A percentile compares a stretch with the other conserved stretches of the same genome.
Evolutionary conservation across 2,888 invertebrate species (phyloP).

Genomic region (Drosophila fulvimacula): DNA sequence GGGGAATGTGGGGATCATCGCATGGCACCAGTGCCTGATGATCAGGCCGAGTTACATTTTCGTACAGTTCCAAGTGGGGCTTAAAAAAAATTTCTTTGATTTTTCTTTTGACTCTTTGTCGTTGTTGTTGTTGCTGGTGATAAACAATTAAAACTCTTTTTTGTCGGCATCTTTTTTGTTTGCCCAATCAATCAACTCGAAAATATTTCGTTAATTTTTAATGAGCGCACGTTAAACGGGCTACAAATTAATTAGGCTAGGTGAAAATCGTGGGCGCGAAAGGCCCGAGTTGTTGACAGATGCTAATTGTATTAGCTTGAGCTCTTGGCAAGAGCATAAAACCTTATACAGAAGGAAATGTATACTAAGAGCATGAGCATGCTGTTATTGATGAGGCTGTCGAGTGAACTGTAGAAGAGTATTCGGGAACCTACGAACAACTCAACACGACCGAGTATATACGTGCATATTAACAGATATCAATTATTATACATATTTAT

Average conservation of each 20-base stretch:
- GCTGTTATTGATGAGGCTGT: no score
- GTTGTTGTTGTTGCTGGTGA: slow-evolving; percentile 1
- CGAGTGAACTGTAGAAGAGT: no score
- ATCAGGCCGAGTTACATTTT: slow-evolving; percentile 45
- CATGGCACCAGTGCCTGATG: slow-evolving; percentile 11
- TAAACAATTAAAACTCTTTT: slow-evolving; percentile 46
- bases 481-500: no score
- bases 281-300: neutral
- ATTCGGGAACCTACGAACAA: no score
- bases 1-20: slow-evolving; percentile 18
- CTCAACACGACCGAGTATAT: no score
- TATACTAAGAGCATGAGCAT: neutral
- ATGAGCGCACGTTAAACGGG: slow-evolving; percentile 35
- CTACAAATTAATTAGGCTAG: slow-evolving; percentile 50
- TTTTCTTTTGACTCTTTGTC: slow-evolving; percentile 36
- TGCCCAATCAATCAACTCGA: slow-evolving; percentile 38
- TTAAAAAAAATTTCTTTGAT: slow-evolving; percentile 45
- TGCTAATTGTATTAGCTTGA: neutral
- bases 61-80: slow-evolving; percentile 19
- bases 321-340: neutral
- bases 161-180: slow-evolving; percentile 48
- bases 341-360: neutral
- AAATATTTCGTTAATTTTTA: slow-evolving; percentile 37
- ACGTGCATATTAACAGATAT: no score
- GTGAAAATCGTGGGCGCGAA: slow-evolving; percentile 2